A percentile compares a stretch with the other conserved stretches of the same genome.
Conservation (phyloP, 2,888 invertebrate species). For the Rotaria macrura region DNA sequence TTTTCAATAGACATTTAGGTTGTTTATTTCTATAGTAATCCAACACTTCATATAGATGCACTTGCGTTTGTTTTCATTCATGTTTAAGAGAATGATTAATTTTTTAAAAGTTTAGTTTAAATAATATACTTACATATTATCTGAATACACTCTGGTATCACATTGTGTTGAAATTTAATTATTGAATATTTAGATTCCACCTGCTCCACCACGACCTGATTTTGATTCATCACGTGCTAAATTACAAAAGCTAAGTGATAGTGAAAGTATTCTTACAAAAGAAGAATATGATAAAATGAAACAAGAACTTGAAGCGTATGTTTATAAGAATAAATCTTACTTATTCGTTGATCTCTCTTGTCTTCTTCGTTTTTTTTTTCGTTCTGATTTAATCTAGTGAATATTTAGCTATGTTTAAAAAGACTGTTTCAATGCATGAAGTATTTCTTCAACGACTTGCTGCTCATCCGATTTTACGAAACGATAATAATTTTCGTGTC, state of each 20-base stretch:
- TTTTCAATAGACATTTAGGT: no score
- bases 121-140: no score
- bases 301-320: constrained; percentile 70
- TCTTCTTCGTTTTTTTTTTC: background rate
- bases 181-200: constrained; percentile 52
- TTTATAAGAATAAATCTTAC: background rate
- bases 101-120: no score
- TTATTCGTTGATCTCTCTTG: no score
- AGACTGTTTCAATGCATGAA: constrained; percentile 99
- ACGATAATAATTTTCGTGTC: constrained; percentile 83
- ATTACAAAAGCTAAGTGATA: constrained; percentile 88
- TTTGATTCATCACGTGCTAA: constrained; percentile 98
- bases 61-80: no score
- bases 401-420: constrained; percentile 96
- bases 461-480: constrained; percentile 78
- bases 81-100: no score
- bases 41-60: no score
- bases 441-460: constrained; percentile 90
- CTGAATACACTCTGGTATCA: no score
- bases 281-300: constrained; percentile 99
- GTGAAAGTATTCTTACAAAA: constrained; percentile 93
- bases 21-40: no score
- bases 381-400: constrained; percentile 58
- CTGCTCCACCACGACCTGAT: constrained; percentile 67
- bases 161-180: no score